Evolutionary conservation across 1,140 invertebrate species (phyloP).

Genomic region (Drosophila parabipectinata): DNA sequence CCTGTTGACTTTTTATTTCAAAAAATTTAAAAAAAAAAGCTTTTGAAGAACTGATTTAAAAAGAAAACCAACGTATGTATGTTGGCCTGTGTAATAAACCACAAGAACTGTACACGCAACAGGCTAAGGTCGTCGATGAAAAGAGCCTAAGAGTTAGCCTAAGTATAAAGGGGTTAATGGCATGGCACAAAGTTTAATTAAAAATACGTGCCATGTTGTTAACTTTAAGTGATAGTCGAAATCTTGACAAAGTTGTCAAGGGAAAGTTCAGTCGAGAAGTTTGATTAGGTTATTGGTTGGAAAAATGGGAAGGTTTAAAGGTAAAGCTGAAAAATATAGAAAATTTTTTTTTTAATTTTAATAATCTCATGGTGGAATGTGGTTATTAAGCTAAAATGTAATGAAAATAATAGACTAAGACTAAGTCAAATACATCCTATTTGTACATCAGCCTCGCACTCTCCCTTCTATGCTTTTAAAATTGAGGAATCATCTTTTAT

Average conservation of each 20-base stretch:
- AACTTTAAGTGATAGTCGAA: constrained; percentile 52
- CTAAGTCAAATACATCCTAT: not conserved
- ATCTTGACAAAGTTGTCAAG: constrained; percentile 42
- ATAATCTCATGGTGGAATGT: no score
- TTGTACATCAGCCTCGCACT: not conserved
- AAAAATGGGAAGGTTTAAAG: not conserved
- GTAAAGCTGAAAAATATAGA: constrained; percentile 10
- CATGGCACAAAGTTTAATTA: constrained; percentile 74
- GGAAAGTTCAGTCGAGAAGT: constrained; percentile 32
- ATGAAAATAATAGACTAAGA: not conserved
- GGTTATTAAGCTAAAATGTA: no score
- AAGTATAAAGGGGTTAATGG: constrained; percentile 55
- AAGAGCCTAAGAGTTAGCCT: constrained; percentile 9
- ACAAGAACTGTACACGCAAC: constrained; percentile 71
- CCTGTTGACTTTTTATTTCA: not conserved
- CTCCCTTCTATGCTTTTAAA: not conserved
- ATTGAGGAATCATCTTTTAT: not conserved
- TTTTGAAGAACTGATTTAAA: not conserved
- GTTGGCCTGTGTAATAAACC: constrained; percentile 57
- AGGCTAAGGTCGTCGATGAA: not conserved
- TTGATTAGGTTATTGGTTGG: constrained; percentile 33
- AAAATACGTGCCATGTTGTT: constrained; percentile 56
- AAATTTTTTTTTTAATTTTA: no score
- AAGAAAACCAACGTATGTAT: not conserved
- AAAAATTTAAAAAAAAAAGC: not conserved